phyloP scores from a whole-genome alignment of 2,113 vertebrate species.

The Scomber japonicus region DNA sequence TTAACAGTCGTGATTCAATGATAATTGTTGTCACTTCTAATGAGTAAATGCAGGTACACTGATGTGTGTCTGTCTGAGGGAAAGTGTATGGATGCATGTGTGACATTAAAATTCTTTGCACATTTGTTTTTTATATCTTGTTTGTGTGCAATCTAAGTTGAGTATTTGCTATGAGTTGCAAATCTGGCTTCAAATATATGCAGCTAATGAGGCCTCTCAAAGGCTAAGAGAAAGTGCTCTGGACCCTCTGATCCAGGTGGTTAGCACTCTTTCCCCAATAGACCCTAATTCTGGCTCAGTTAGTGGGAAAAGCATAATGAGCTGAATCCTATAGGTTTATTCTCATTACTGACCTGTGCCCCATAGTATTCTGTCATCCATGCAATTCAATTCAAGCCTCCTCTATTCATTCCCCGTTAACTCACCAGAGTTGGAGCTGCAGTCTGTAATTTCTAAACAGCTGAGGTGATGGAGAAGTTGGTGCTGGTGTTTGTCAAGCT shows the following conservation, averaged over 20 bases:
- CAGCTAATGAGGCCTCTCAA: conserved; percentile 60
- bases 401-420: conserved; percentile 22
- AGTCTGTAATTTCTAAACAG: neutral
- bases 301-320: conserved; percentile 53
- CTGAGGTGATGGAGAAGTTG: neutral
- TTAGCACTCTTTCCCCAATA: conserved; percentile 28
- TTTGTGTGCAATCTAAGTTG: conserved; percentile 7
- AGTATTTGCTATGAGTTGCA: conserved; percentile 5
- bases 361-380: neutral
- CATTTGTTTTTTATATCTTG: neutral
- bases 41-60: neutral
- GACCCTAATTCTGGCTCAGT: conserved; percentile 62
- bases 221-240: conserved; percentile 46
- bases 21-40: neutral
- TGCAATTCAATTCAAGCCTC: conserved; percentile 9
- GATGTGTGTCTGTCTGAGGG: neutral
- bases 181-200: conserved; percentile 42
- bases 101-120: conserved; percentile 17
- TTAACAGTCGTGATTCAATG: conserved; percentile 18
- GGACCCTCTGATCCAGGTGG: conserved; percentile 50
- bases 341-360: conserved; percentile 59
- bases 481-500: neutral
- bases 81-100: neutral
- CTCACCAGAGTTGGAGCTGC: neutral
- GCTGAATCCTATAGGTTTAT: conserved; percentile 38